Conservation (phyloP, 2,113 vertebrate species). For the Talpa occidentalis region DNA sequence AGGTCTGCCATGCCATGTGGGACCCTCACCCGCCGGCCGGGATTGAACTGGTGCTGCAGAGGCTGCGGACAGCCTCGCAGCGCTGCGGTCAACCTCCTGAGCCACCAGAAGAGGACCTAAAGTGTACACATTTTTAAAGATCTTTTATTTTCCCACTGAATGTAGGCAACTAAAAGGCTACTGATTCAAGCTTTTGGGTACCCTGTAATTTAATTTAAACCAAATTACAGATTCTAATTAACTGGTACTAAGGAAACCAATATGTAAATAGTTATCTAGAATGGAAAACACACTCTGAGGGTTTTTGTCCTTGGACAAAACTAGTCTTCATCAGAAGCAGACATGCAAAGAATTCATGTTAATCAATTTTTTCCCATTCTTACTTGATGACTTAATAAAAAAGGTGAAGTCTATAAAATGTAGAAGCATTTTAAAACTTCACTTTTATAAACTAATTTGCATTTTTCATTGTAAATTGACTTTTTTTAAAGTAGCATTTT, state of each 20-base stretch:
- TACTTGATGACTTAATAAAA: neutral
- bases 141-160: neutral
- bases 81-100: no score
- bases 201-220: constrained; percentile 52
- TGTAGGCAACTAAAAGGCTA: neutral
- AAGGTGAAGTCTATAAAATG: neutral
- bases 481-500: no score
- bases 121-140: neutral
- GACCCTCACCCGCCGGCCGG: no score
- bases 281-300: neutral
- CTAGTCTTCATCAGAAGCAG: neutral
- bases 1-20: no score
- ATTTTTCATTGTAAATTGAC: constrained; percentile 8
- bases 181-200: neutral
- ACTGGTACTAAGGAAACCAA: neutral
- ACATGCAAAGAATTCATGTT: neutral
- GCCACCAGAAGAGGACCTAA: no score
- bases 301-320: neutral
- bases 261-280: neutral
- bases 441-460: neutral
- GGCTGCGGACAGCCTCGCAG: no score
- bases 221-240: constrained; percentile 59
- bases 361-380: neutral
- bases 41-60: no score
- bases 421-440: neutral